Evolutionary conservation across 2,888 invertebrate species (phyloP).

Genomic region (Alloplasta piceator): DNA sequence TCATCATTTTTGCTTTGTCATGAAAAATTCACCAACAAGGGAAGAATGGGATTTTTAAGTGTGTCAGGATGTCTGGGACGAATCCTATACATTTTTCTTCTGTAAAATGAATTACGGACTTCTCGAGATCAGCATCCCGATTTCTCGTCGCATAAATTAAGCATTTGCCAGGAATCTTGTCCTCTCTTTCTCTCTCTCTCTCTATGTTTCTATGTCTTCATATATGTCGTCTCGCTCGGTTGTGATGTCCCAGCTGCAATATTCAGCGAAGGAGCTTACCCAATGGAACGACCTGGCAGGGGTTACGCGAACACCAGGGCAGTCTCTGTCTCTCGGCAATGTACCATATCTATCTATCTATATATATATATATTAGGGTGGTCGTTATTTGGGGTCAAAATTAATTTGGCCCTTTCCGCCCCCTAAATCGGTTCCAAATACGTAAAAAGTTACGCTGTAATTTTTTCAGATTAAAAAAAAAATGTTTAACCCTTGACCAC

Average conservation of each 20-base stretch:
- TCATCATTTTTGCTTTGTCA: background rate
- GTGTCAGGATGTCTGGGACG: background rate
- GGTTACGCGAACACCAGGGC: constrained; percentile 76
- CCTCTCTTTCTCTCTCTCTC: constrained; percentile 12
- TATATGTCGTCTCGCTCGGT: constrained; percentile 60
- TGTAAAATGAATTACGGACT: constrained; percentile 9
- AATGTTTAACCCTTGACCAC: too few relatives aligned
- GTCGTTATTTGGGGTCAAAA: too few relatives aligned
- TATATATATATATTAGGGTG: constrained; percentile 10
- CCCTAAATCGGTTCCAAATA: too few relatives aligned
- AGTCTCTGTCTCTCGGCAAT: constrained; percentile 68
- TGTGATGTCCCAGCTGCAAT: constrained; percentile 80
- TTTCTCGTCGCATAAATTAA: constrained; percentile 54
- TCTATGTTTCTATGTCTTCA: constrained; percentile 13
- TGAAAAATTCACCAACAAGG: background rate
- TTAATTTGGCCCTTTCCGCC: too few relatives aligned
- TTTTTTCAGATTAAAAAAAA: too few relatives aligned
- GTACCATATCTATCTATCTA: constrained; percentile 38
- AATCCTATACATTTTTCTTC: background rate
- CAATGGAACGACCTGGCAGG: constrained; percentile 68
- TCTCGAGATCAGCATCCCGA: constrained; percentile 3
- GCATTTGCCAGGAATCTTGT: constrained; percentile 44
- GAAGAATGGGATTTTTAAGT: constrained; percentile 1
- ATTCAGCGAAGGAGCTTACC: constrained; percentile 79
- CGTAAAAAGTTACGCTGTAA: too few relatives aligned